phyloP scores from a whole-genome alignment of 2,113 vertebrate species.

The Laticauda colubrina region DNA sequence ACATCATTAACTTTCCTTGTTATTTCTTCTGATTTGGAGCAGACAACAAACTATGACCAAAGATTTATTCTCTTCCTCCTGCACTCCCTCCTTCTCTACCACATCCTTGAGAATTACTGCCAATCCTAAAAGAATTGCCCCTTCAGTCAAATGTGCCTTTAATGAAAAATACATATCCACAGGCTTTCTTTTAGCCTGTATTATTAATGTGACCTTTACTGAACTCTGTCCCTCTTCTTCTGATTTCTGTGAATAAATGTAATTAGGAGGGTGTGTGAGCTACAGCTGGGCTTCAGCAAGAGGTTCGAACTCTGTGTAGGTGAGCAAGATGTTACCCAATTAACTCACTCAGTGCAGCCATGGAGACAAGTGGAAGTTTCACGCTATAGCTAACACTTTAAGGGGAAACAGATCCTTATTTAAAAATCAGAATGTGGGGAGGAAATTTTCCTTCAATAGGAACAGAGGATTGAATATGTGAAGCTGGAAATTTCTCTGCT shows the following conservation, averaged over 20 bases:
- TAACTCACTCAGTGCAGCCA: conserved; percentile 69
- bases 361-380: conserved; percentile 8
- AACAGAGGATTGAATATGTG: neutral
- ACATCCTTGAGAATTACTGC: conserved; percentile 46
- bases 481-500: neutral
- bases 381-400: conserved; percentile 11
- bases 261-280: conserved; percentile 49
- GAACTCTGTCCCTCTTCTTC: conserved; percentile 53
- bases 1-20: conserved; percentile 18
- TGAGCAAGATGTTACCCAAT: conserved; percentile 63
- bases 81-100: conserved; percentile 28
- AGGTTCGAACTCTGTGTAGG: neutral
- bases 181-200: conserved; percentile 54
- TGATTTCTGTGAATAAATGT: conserved; percentile 60
- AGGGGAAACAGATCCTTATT: conserved; percentile 25
- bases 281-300: conserved; percentile 10
- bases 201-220: conserved; percentile 65
- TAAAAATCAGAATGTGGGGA: conserved; percentile 8
- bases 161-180: conserved; percentile 59
- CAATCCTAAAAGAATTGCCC: conserved; percentile 47
- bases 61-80: conserved; percentile 26
- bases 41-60: conserved; percentile 54
- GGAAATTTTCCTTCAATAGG: neutral
- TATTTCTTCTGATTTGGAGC: conserved; percentile 40
- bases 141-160: conserved; percentile 60